Evolutionary conservation across 2,888 invertebrate genomes (phyloP).

Genomic region (Plemyria rubiginata): DNA sequence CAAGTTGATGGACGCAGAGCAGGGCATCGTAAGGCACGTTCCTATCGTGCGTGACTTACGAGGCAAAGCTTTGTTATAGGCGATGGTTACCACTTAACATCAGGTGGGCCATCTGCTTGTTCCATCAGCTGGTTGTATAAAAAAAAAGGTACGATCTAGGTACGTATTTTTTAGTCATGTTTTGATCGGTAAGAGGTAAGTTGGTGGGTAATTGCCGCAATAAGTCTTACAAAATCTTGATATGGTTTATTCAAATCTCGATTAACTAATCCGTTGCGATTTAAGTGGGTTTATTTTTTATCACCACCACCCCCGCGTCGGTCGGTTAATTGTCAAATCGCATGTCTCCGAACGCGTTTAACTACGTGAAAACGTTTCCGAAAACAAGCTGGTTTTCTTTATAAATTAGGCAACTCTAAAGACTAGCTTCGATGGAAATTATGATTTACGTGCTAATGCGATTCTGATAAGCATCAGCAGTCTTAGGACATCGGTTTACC

Average conservation of each 20-base stretch:
- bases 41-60: too few relatives aligned
- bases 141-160: too few relatives aligned
- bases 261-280: constrained; percentile 42
- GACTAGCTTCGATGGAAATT: constrained; percentile 50
- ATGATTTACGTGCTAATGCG: constrained; percentile 59
- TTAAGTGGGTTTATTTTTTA: constrained; percentile 52
- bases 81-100: too few relatives aligned
- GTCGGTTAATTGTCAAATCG: constrained; percentile 69
- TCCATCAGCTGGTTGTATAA: too few relatives aligned
- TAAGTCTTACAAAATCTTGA: constrained; percentile 39
- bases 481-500: constrained; percentile 39
- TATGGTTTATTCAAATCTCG: constrained; percentile 33
- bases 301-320: constrained; percentile 47
- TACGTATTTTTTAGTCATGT: background rate
- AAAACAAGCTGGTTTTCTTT: constrained; percentile 71
- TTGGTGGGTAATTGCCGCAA: constrained; percentile 33
- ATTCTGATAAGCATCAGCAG: constrained; percentile 52
- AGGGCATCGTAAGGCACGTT: too few relatives aligned
- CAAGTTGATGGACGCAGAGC: too few relatives aligned
- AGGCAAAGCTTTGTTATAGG: too few relatives aligned
- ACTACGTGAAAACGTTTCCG: constrained; percentile 76
- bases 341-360: constrained; percentile 64
- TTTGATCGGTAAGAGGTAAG: constrained; percentile 9
- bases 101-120: too few relatives aligned
- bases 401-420: constrained; percentile 60